Base-by-base conservation (phyloP, 1,140 invertebrate species). In the Pissodes strobi region DNA sequence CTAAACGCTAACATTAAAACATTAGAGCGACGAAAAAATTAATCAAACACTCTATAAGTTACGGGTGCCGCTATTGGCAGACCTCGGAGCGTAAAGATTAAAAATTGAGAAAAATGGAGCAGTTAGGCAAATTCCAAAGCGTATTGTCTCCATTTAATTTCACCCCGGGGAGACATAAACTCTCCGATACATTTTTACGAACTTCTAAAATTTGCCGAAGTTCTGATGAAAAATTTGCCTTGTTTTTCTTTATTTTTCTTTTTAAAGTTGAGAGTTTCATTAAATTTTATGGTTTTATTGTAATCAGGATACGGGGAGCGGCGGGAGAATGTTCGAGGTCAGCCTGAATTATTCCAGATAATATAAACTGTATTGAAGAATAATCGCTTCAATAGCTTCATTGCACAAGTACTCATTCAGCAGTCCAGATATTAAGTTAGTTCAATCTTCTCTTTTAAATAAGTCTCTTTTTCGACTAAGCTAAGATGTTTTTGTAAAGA, bases 171-270 rank as follows among this genome's bases (percentile, higher is more conserved):
- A 43, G 37, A 19, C 59, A 62, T 62, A 62, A 62, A 62, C 59
- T 62, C 49, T 62, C 59, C 59, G 59, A 62, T 62, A 62, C 59
- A 62, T 62, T 62, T 62, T 62, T 62, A 62, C 48, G 48, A 62
- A 62, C 59, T 62, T 51, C 58, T 51, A 17, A 61, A 61, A 61
- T 61, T 45, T 53, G 30, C 59, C 49, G 49, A 52, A 52, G 49
- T 53, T 53, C 27, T 62, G 59, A 62, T 62, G 59, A 62, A 62
- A 62, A 62, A 62, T 62, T 62, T 23, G 4, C 5, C 34, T 59
- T 49, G 41, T 49, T 59, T 49, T 59, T 43, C 38, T 45, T 38
- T 59, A 48, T 59, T 59, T 59, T 48, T 21, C 45, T 59, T 59
- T 59, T 59, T 23, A n/a, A 59, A 59, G 19, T 57, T 57, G 38